Evolutionary conservation across 2,888 invertebrate species (phyloP).

Genomic region (Polydrusus cervinus): DNA sequence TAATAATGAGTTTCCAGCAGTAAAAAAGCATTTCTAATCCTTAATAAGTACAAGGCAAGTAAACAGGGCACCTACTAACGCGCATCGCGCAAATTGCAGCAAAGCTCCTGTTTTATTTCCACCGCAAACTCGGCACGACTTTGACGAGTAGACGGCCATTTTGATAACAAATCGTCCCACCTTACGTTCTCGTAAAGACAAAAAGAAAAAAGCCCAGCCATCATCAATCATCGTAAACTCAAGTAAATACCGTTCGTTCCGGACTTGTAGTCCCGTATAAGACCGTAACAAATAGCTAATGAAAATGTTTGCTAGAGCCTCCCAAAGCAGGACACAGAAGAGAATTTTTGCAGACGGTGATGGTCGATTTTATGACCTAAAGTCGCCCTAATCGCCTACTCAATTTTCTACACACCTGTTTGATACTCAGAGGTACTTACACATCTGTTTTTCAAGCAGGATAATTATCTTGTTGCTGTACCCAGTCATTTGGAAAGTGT

Average conservation of each 20-base stretch:
- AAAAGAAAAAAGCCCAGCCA: slow-evolving; percentile 45
- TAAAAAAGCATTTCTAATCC: neutral
- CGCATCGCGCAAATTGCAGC: slow-evolving; percentile 6
- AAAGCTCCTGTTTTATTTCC: slow-evolving; percentile 45
- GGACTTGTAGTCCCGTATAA: slow-evolving; percentile 59
- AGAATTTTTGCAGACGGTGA: slow-evolving; percentile 34
- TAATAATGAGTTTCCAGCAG: no score
- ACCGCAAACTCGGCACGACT: slow-evolving; percentile 46
- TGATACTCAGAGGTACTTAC: no score
- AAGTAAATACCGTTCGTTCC: slow-evolving; percentile 58
- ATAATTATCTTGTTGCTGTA: no score
- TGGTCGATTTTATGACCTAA: no score
- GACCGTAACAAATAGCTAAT: slow-evolving; percentile 70
- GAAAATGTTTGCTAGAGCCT: slow-evolving; percentile 66
- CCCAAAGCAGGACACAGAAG: slow-evolving; percentile 63
- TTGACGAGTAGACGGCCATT: slow-evolving; percentile 51
- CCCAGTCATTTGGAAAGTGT: no score
- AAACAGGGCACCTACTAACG: neutral
- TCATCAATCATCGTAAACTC: slow-evolving; percentile 59
- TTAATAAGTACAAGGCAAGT: neutral
- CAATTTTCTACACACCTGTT: no score
- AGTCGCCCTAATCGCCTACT: no score
- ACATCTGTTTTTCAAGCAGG: no score
- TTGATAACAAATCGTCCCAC: slow-evolving; percentile 55
- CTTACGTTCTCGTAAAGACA: slow-evolving; percentile 50